Percentiles rank a stretch among this genome's conserved stretches.
Evolutionary conservation across 2,113 vertebrate genomes (phyloP).

Genomic region (Halcyon malimbica): DNA sequence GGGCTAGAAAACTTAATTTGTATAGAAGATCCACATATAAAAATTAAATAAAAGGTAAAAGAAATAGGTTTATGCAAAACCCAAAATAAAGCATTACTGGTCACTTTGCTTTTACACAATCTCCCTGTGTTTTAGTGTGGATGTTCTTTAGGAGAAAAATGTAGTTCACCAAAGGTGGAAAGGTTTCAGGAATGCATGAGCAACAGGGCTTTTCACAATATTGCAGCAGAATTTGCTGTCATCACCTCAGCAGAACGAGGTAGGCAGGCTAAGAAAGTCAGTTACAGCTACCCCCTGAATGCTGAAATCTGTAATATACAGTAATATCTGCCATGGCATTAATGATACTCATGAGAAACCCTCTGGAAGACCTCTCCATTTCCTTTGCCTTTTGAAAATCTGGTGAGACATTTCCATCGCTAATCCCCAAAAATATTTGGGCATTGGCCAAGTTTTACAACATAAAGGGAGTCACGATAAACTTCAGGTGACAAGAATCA

Average conservation of each 20-base stretch:
- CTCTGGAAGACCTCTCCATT: background rate
- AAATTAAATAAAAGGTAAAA: background rate
- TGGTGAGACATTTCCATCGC: background rate
- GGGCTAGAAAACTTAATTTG: background rate
- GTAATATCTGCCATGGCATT: background rate
- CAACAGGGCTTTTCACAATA: background rate
- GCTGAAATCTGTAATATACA: background rate
- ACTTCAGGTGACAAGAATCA: background rate
- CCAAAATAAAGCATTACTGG: constrained; percentile 13
- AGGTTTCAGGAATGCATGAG: background rate
- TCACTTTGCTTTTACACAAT: background rate
- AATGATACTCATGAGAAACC: background rate
- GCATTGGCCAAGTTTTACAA: background rate
- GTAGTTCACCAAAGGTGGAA: background rate
- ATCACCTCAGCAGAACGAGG: background rate
- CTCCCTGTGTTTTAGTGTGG: background rate
- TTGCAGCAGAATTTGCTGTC: background rate
- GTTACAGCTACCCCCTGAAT: background rate
- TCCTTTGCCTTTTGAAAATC: background rate
- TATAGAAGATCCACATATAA: background rate
- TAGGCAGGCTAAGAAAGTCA: background rate
- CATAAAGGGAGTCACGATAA: background rate
- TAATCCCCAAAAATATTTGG: background rate
- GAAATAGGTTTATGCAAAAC: constrained; percentile 4
- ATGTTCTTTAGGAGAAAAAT: constrained; percentile 20